Evolutionary conservation across 2,888 invertebrate species (phyloP).

Genomic region (Pristionchus fissidentatus): DNA sequence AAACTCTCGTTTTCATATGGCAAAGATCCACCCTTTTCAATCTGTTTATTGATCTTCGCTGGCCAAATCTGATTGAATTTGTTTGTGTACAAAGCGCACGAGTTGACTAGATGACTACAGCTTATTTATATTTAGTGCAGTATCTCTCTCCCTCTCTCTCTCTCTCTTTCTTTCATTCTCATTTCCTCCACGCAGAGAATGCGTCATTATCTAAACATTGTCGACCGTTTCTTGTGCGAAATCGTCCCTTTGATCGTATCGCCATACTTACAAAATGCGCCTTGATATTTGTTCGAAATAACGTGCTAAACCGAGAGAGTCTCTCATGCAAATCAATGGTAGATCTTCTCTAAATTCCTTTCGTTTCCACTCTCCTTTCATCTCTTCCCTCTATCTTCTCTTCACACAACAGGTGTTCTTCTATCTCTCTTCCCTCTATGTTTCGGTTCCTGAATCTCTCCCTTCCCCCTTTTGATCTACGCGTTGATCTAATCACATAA

Average conservation of each 20-base stretch:
- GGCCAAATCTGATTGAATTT: background rate
- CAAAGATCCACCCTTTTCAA: background rate
- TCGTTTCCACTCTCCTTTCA: background rate
- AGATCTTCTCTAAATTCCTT: background rate
- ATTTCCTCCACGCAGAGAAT: background rate
- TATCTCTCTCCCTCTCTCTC: background rate
- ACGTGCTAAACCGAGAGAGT: background rate
- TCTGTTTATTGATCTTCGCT: background rate
- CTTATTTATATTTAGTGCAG: no score
- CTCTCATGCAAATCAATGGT: no score
- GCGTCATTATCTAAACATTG: background rate
- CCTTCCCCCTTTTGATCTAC: no score
- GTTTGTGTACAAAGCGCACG: no score
- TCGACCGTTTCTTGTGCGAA: background rate
- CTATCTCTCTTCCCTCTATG: background rate
- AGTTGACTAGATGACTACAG: no score
- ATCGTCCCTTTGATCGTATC: background rate
- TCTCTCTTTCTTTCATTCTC: background rate
- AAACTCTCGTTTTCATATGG: no score
- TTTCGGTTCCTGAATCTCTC: background rate
- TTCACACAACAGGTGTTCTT: background rate
- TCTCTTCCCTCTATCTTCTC: background rate
- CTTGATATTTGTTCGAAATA: background rate
- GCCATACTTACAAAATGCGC: background rate
- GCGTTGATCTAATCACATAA: conserved; percentile 5